Conservation (phyloP, 1,140 invertebrate species). For the Battus philenor region DNA sequence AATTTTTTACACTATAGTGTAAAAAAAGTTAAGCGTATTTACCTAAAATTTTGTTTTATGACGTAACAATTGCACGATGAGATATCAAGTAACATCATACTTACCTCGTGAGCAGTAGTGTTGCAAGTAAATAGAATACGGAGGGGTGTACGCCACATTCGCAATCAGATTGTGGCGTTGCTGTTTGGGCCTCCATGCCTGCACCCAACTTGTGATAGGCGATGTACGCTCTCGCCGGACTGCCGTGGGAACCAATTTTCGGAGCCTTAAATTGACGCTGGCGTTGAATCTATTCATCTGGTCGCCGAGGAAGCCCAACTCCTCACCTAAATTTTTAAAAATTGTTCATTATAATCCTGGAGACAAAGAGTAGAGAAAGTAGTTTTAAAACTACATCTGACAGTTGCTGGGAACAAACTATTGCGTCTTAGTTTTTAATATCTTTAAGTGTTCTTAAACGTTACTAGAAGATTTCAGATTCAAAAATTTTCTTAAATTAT, state of each 20-base stretch:
- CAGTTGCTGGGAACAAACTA: too few relatives aligned
- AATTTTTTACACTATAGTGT: too few relatives aligned
- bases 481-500: too few relatives aligned
- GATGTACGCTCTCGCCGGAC: slow-evolving; percentile 67
- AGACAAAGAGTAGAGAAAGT: too few relatives aligned
- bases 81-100: too few relatives aligned
- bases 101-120: slow-evolving; percentile 68
- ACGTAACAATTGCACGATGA: too few relatives aligned
- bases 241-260: slow-evolving; percentile 71
- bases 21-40: too few relatives aligned
- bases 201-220: slow-evolving; percentile 67
- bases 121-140: slow-evolving; percentile 68
- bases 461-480: too few relatives aligned
- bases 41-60: too few relatives aligned
- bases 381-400: not conserved
- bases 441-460: too few relatives aligned
- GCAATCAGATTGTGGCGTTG: slow-evolving; percentile 58
- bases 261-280: slow-evolving; percentile 39
- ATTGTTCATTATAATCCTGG: too few relatives aligned
- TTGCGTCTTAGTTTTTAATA: too few relatives aligned
- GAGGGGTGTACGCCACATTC: slow-evolving; percentile 72
- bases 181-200: slow-evolving; percentile 64
- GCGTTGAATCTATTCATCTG: slow-evolving; percentile 62
- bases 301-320: slow-evolving; percentile 47
- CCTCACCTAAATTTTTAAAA: slow-evolving; percentile 14